phyloP scores from a whole-genome alignment of 2,888 invertebrate genomes.

The Ormyrus nitidulus region DNA sequence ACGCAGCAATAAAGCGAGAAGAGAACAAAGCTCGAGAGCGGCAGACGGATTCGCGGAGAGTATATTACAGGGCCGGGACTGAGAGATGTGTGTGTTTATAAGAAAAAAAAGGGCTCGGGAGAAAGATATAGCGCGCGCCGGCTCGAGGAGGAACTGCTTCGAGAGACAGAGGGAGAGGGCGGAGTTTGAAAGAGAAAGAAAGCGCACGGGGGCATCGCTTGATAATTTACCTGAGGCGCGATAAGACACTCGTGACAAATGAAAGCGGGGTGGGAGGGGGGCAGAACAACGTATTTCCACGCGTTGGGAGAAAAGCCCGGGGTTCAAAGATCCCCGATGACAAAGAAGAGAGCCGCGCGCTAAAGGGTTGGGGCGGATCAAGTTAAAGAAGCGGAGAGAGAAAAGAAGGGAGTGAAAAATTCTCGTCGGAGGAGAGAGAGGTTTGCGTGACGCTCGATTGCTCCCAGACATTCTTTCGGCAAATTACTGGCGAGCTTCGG shows the following conservation, averaged over 20 bases:
- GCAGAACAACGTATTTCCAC: constrained; percentile 8
- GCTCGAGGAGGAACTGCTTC: constrained; percentile 15
- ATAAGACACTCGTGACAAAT: constrained; percentile 64
- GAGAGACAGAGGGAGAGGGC: background rate
- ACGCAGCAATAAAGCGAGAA: constrained; percentile 15
- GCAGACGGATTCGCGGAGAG: constrained; percentile 4
- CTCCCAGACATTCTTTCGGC: constrained; percentile 4
- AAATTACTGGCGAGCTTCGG: constrained; percentile 10
- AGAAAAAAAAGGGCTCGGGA: background rate
- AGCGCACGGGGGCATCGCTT: constrained; percentile 40
- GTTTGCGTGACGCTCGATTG: constrained; percentile 1
- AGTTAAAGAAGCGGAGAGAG: constrained; percentile 7
- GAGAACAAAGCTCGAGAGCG: background rate
- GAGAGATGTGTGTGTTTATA: too few species aligned
- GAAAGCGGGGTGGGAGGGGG: constrained; percentile 48
- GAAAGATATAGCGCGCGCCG: background rate
- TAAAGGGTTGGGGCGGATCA: constrained; percentile 18
- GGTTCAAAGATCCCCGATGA: constrained; percentile 38
- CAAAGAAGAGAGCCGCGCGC: constrained; percentile 23
- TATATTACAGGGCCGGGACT: background rate
- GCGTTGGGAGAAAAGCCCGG: constrained; percentile 31
- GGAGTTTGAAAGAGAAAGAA: constrained; percentile 29
- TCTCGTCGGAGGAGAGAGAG: background rate
- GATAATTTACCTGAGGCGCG: constrained; percentile 61
- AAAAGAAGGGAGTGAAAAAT: background rate